Base-by-base conservation (phyloP, 2,888 invertebrate genomes). In the Isotomurus palustris region DNA sequence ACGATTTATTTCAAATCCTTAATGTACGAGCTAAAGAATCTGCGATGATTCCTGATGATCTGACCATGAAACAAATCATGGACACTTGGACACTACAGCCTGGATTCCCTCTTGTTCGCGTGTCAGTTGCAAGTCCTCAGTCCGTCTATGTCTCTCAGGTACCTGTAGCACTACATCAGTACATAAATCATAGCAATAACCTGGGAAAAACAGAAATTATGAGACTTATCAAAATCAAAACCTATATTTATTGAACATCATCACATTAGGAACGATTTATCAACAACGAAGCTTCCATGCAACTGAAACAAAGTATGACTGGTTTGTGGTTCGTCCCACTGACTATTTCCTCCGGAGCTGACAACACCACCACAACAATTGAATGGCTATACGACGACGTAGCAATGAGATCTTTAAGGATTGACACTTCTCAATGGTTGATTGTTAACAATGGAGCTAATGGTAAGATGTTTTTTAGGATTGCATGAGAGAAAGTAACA, bases 21-120 rank as follows among this genome's bases (percentile, higher is more conserved):
- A 52, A 44, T 10, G 32, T 22, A n/a, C 19, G 24, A 14, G 67
- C 62, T 1, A 44, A 58, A 17, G 47, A 40, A 4, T 40, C 35
- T 12, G 25, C 43, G 2, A 56, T 27, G 48, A 27, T 68, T 27
- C 64, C 67, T 27, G n/a, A 10, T 0, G 43, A 55, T 44, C 19
- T 56, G 14, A 68, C 67, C 1, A 55, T 70, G 19, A 65, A 68
- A 56, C 59, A 63, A 1, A 62, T 70, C 17, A 67, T 70, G 68
- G 65, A 70, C 47, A 67, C 68, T 17, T 70, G 67, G 68, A 68
- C 70, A 1, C 58, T 63, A 6, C 66, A 68, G 48, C 45, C 60
- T 10, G 66, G 68, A 14, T 66, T 63, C 49, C 70, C 70, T 10
- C 51, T 70, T 10, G 55, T 70, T 19, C 53, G 65, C 2, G 68